Evolutionary conservation across 2,888 invertebrate species (phyloP).

Genomic region (Schrankia costaestrigalis): DNA sequence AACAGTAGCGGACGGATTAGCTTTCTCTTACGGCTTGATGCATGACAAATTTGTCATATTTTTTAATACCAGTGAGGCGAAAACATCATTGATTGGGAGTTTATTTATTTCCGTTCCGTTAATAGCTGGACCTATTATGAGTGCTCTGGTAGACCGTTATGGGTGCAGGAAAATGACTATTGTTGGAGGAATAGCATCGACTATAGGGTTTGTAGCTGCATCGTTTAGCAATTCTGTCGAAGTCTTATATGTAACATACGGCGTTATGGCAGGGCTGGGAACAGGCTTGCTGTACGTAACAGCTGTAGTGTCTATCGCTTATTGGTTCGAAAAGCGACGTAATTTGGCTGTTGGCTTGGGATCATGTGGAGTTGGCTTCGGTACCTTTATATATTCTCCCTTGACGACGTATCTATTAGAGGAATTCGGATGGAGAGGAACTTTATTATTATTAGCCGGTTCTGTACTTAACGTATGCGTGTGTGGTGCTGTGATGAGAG

Average conservation of each 20-base stretch:
- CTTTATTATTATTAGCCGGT: slow-evolving; percentile 88
- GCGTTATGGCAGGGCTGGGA: slow-evolving; percentile 91
- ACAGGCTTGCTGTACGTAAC: slow-evolving; percentile 92
- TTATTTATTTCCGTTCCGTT: slow-evolving; percentile 94
- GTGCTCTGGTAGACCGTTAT: slow-evolving; percentile 91
- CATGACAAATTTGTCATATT: slow-evolving; percentile 88
- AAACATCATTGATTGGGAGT: slow-evolving; percentile 93
- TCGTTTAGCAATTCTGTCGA: slow-evolving; percentile 86
- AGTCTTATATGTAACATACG: slow-evolving; percentile 90
- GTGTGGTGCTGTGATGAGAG: slow-evolving; percentile 92
- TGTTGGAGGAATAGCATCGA: slow-evolving; percentile 85
- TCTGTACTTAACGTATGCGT: slow-evolving; percentile 92
- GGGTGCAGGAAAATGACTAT: slow-evolving; percentile 90
- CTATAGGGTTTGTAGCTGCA: slow-evolving; percentile 88
- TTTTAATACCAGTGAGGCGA: slow-evolving; percentile 89
- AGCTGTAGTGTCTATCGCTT: slow-evolving; percentile 94
- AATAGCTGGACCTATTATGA: slow-evolving; percentile 90
- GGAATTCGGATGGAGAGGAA: slow-evolving; percentile 90
- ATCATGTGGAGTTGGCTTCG: slow-evolving; percentile 93
- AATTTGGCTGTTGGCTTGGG: slow-evolving; percentile 93
- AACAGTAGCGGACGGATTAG: slow-evolving; percentile 94
- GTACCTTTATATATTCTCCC: slow-evolving; percentile 93
- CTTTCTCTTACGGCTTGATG: slow-evolving; percentile 95
- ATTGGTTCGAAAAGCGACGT: slow-evolving; percentile 94
- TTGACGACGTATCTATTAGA: slow-evolving; percentile 88